Evolutionary conservation across 1,140 invertebrate genomes (phyloP), one percentile per base, ranked within the genome.

Genomic region (Conopomorpha cramerella): DNA sequence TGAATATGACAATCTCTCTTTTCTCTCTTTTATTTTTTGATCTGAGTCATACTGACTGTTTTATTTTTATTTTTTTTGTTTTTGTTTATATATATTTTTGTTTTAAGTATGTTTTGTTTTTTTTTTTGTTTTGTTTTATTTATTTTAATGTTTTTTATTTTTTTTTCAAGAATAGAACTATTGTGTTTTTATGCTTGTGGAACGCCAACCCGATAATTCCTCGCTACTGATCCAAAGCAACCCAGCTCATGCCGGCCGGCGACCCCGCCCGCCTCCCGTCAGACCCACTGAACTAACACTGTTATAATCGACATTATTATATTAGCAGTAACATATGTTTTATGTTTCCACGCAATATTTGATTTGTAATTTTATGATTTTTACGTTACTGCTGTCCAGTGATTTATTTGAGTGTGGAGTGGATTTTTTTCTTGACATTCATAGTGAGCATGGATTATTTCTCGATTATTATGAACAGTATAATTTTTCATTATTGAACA

Each of bases 1-100:
- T 65, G 56, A 63, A 68, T 73, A 70, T 65, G 62, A 62, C 60
- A 64, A 46, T 66, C 56, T 66, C 55, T 57, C 57, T 62, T 46
- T n/a, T 59, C 45, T 65, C 71, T 73, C 51, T 77, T 64, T 76
- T 66, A 65, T 76, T 55, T 51, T 50, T 53, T 45, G 43, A 58
- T 67, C 43, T 63, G 48, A 77, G 70, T 73, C 71, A 73, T 71
- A 74, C 68, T 77, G 68, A 73, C 73, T 77, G 66, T 66, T 65
- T 78, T 58, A 51, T 48, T 50, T 40, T 56, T 62, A 68, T 53
- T 55, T 53, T 53, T 56, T 44, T 49, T 41, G 44, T 55, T 57
- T 55, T 51, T 18, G 61, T 55, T 13, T 16, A 11, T 11, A 10
- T 32, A 15, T 32, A 15, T 15, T n/a, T n/a, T n/a, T n/a, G n/a